These are phyloP conservation scores for Microdon myrmicae DNA, from an alignment of 2,888 invertebrate genomes.

Conservation along the genomic window DNA sequence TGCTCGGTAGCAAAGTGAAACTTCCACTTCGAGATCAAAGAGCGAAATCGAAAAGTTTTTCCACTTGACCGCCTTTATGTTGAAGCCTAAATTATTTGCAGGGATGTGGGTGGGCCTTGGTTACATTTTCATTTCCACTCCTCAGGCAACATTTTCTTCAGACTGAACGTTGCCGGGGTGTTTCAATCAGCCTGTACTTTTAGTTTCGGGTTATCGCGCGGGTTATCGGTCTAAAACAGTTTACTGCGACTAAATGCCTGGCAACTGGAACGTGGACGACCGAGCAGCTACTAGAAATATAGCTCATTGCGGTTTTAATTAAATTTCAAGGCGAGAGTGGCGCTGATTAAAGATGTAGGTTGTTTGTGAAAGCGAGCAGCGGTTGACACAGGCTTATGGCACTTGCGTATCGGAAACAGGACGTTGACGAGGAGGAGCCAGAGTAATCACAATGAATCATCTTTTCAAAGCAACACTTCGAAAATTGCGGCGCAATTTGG, in stretches of 20 bases:
- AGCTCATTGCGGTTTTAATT: constrained; percentile 29
- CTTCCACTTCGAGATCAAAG: constrained; percentile 42
- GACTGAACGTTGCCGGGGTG: constrained; percentile 15
- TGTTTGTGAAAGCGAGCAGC: no score
- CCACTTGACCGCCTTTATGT: constrained; percentile 49
- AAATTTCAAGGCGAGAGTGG: constrained; percentile 35
- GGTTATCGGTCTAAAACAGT: constrained; percentile 32
- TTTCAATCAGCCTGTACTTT: constrained; percentile 23
- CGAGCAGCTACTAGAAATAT: constrained; percentile 7
- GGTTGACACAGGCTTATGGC: no score
- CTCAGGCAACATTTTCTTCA: constrained; percentile 9
- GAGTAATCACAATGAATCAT: no score
- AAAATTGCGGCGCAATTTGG: no score
- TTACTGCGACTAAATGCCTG: constrained; percentile 19
- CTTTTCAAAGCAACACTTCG: no score
- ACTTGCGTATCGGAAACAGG: no score
- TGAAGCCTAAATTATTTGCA: constrained; percentile 15
- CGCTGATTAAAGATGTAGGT: no score
- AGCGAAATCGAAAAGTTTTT: constrained; percentile 49
- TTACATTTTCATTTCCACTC: constrained; percentile 19
- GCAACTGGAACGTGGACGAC: not conserved
- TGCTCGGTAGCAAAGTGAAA: no score
- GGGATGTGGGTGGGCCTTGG: constrained; percentile 5
- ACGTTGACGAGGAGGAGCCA: no score
- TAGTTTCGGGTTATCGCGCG: constrained; percentile 37